A percentile compares a stretch with the other conserved stretches of the same genome.
Conservation (phyloP, 2,797 vertebrate genomes). For the Megaceryle alcyon region DNA sequence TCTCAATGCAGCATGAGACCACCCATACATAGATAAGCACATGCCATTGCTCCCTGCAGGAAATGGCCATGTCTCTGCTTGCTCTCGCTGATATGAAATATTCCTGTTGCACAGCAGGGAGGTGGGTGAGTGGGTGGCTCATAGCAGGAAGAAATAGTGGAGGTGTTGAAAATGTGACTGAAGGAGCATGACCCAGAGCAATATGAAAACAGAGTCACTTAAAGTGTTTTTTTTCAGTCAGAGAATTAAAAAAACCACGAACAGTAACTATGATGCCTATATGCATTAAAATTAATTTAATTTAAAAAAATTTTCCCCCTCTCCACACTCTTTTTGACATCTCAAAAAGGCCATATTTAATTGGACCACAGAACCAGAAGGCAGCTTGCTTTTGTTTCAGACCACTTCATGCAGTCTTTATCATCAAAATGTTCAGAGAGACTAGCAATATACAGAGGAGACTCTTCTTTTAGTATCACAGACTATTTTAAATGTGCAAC, state of each 20-base stretch:
- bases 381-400: neutral
- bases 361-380: neutral
- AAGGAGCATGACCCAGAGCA: neutral
- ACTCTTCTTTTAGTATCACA: neutral
- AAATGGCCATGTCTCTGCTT: neutral
- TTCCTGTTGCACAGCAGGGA: neutral
- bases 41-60: neutral
- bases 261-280: neutral
- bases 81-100: neutral
- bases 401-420: neutral
- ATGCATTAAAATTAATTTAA: neutral
- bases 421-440: neutral
- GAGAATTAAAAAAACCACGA: neutral
- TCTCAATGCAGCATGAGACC: neutral
- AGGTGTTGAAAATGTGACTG: neutral
- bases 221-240: neutral
- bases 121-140: neutral
- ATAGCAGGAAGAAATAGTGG: neutral
- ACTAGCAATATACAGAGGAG: neutral
- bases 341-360: neutral
- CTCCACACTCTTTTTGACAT: neutral
- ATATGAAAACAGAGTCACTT: neutral
- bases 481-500: neutral
- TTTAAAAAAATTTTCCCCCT: neutral
- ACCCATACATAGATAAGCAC: accelerated